Evolutionary conservation across 2,888 invertebrate genomes (phyloP).

Genomic region (Synergus japonicus): DNA sequence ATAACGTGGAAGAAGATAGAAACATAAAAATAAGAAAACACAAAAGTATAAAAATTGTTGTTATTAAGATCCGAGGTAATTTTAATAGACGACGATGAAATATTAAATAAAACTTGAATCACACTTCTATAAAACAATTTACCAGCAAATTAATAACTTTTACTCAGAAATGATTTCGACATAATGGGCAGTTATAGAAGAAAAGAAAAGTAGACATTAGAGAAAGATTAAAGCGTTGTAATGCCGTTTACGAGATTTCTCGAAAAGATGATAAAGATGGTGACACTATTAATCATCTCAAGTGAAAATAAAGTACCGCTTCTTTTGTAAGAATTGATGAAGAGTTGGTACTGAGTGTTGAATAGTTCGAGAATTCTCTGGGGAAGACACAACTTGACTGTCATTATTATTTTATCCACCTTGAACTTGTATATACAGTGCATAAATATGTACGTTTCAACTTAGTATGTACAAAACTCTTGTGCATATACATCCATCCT

Average conservation of each 20-base stretch:
- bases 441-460: neutral
- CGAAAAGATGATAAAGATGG: constrained; percentile 24
- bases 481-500: neutral
- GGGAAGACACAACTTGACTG: neutral
- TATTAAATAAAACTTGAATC: neutral
- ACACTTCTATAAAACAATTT: neutral
- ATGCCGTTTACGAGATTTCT: constrained; percentile 33
- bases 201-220: constrained; percentile 21
- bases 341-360: neutral
- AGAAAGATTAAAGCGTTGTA: constrained; percentile 33
- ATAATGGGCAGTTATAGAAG: neutral
- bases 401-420: constrained; percentile 29
- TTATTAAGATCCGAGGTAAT: neutral
- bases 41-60: neutral
- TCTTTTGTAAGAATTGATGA: constrained; percentile 9
- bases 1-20: neutral
- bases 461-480: neutral
- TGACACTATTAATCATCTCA: constrained; percentile 31
- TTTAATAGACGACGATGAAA: neutral
- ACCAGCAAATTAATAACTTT: constrained; percentile 5
- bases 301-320: constrained; percentile 30
- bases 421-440: constrained; percentile 15
- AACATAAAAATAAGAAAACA: neutral
- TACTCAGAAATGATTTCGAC: constrained; percentile 1
- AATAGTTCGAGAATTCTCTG: constrained; percentile 15